These are phyloP conservation scores for Zapus hudsonius DNA, from an alignment of 2,113 vertebrate genomes.

Conservation along the genomic window DNA sequence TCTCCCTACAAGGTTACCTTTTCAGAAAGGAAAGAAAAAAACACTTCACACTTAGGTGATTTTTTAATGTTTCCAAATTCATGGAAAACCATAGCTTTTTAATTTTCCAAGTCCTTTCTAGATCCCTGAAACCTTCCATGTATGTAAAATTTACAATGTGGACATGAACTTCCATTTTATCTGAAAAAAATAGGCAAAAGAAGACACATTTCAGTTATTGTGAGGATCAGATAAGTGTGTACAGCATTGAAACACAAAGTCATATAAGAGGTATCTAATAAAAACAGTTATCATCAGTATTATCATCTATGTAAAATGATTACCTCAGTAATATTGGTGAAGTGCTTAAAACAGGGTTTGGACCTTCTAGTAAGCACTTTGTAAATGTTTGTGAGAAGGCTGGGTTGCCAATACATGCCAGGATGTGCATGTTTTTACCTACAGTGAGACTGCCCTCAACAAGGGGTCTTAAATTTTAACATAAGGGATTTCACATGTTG, in stretches of 20 bases:
- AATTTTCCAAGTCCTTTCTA: constrained; percentile 32
- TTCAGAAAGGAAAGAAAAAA: constrained; percentile 4
- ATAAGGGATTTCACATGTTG: background rate
- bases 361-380: background rate
- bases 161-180: constrained; percentile 29
- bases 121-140: constrained; percentile 22
- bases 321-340: background rate
- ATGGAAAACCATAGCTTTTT: background rate
- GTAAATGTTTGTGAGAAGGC: background rate
- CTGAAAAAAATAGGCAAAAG: background rate
- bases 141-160: background rate
- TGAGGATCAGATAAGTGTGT: background rate
- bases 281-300: background rate
- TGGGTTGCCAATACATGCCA: background rate
- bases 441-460: background rate
- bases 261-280: background rate
- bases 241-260: constrained; percentile 17
- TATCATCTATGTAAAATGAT: background rate
- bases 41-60: background rate
- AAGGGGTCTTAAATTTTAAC: background rate
- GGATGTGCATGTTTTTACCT: background rate
- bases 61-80: constrained; percentile 45
- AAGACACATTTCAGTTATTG: background rate
- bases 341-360: background rate
- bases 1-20: background rate